Percentiles rank a stretch among this genome's conserved stretches.
phyloP scores from a whole-genome alignment of 2,113 vertebrate species.

The Triplophysa siluroides region DNA sequence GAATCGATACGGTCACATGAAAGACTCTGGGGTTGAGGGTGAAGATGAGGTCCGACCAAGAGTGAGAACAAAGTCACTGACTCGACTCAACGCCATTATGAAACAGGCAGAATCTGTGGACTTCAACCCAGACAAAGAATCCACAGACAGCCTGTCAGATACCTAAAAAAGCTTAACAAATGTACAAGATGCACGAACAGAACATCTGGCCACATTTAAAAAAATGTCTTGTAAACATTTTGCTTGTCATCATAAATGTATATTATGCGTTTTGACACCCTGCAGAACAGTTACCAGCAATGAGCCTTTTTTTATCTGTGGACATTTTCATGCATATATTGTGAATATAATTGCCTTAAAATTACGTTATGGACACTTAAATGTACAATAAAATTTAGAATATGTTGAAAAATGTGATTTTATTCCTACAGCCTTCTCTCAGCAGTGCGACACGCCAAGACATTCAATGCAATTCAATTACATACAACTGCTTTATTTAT shows the following conservation, averaged over 20 bases:
- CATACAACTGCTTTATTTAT: constrained; percentile 68
- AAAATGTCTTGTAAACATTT: no score
- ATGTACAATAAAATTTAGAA: background rate
- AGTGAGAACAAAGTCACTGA: constrained; percentile 70
- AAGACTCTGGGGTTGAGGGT: background rate
- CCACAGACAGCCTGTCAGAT: background rate
- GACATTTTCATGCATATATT: no score
- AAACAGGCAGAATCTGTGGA: constrained; percentile 49
- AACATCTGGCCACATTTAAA: no score
- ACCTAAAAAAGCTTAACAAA: background rate
- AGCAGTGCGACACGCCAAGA: background rate
- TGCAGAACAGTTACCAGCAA: no score
- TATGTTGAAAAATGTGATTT: background rate
- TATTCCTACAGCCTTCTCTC: background rate
- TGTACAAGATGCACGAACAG: no score
- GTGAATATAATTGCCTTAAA: no score
- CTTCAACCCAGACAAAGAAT: background rate
- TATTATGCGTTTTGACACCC: no score
- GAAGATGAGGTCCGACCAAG: constrained; percentile 42
- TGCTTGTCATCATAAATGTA: no score
- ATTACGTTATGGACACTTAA: no score
- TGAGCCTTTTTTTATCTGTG: no score
- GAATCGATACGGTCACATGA: constrained; percentile 65
- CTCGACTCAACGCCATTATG: constrained; percentile 72
- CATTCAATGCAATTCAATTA: background rate